A percentile compares a stretch with the other conserved stretches of the same genome.
Evolutionary conservation across 2,113 vertebrate genomes (phyloP).

Genomic region (Otolemur garnettii): DNA sequence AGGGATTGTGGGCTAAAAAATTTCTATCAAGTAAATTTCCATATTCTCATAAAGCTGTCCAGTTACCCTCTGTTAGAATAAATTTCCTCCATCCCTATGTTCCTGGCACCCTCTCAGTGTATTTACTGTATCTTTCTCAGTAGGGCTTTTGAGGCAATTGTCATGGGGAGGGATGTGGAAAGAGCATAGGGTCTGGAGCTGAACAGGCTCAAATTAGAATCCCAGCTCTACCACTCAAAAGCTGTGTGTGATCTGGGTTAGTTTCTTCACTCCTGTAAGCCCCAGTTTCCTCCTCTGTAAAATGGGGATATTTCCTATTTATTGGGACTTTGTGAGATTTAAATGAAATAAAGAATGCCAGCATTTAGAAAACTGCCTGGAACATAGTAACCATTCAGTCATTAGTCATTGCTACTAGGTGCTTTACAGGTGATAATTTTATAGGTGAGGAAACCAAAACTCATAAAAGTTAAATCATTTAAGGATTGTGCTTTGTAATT

Average conservation of each 20-base stretch:
- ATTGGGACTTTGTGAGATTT: background rate
- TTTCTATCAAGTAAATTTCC: background rate
- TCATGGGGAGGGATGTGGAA: background rate
- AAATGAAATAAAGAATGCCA: background rate
- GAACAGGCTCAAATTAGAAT: slow-evolving; percentile 40
- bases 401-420: background rate
- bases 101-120: background rate
- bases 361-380: slow-evolving; percentile 15
- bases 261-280: slow-evolving; percentile 25
- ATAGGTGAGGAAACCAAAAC: slow-evolving; percentile 26
- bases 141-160: background rate
- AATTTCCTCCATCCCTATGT: background rate
- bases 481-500: background rate
- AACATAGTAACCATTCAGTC: background rate
- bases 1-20: background rate
- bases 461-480: slow-evolving; percentile 12
- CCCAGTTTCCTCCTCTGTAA: slow-evolving; percentile 45
- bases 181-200: background rate
- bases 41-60: background rate
- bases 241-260: background rate
- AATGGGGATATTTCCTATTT: background rate
- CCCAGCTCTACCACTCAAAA: background rate
- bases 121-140: background rate
- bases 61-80: background rate
- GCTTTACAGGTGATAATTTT: background rate